Base-by-base conservation (phyloP, 2,888 invertebrate genomes). In the Mythimna pallens region DNA sequence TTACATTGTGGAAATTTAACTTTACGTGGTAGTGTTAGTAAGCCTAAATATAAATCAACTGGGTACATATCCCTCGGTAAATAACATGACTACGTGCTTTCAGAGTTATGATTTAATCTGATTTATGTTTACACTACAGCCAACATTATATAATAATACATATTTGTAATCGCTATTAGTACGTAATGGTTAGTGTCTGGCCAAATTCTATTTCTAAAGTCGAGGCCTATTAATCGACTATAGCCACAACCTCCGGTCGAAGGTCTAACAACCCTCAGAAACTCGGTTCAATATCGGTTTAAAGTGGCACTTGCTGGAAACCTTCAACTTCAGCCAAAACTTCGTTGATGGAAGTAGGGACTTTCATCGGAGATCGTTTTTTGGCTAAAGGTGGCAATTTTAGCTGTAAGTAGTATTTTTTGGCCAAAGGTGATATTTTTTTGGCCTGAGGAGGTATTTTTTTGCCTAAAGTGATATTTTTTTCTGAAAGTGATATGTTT, bases 51-150 rank as follows among this genome's bases (percentile, higher is more conserved):
- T 71, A 82, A 78, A 80, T 82, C 82, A 80, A 50, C 64, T 70
- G 25, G 34, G 25, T 72, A 80, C 59, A 77, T 70, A 66, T 62
- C 54, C 80, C 57, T 69, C 50, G 47, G 68, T 69, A 83, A 80
- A 83, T 83, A 80, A 69, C 65, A 79, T 59, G 55, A 5, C 52
- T 79, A 80, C 80, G 83, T 83, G 80, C 72, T 43, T 79, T 43
- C 72, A 62, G 22, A 63, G 65, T 72, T 79, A 66, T 83, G 80
- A 83, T 80, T 79, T 79, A 59, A 83, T 80, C 80, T 79, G 68
- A 83, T 83, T 80, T 83, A 80, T 80, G 83, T 73, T 72, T 62
- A 59, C 57, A 57, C 17, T 76, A 80, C 14, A 66, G 25, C 34
- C 36, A 63, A 50, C 58, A 54, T 58, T 76, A 63, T 54, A 30